A percentile compares a stretch with the other conserved stretches of the same genome.
Conservation (phyloP, 2,797 vertebrate genomes). For the Acanthurus lineatus region DNA sequence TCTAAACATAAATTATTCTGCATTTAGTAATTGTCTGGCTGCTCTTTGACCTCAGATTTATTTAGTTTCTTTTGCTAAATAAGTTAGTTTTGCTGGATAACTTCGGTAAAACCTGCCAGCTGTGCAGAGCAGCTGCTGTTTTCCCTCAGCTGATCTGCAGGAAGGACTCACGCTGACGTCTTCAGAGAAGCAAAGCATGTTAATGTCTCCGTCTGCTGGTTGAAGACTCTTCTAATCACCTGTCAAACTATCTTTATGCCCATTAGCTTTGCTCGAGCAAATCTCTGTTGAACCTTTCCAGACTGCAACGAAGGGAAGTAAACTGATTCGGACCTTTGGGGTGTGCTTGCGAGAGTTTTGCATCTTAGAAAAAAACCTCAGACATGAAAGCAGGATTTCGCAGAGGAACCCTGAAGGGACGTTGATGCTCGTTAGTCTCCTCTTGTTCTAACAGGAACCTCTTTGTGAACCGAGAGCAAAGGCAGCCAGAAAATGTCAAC, state of each 20-base stretch:
- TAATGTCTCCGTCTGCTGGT: neutral
- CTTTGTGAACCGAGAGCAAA: slow-evolving; percentile 20
- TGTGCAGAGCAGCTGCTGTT: neutral
- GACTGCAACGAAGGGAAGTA: too few species aligned
- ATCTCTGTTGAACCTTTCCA: neutral
- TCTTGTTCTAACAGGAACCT: slow-evolving; percentile 9
- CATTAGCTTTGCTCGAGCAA: neutral
- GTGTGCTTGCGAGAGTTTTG: neutral
- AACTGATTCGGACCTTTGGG: neutral
- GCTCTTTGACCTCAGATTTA: neutral
- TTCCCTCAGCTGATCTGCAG: neutral
- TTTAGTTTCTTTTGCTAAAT: neutral
- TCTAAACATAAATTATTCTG: neutral
- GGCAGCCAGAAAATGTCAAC: slow-evolving; percentile 38
- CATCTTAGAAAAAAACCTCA: neutral
- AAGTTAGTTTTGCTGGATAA: neutral
- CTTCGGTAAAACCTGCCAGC: neutral
- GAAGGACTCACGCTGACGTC: neutral
- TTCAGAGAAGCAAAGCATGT: neutral
- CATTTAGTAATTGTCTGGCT: neutral
- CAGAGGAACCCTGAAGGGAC: neutral
- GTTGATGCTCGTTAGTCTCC: slow-evolving; percentile 9
- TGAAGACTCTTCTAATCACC: neutral
- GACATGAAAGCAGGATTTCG: neutral
- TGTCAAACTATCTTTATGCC: neutral